Evolutionary conservation across 2,888 invertebrate species (phyloP).

Genomic region (Drosophila infuscata): DNA sequence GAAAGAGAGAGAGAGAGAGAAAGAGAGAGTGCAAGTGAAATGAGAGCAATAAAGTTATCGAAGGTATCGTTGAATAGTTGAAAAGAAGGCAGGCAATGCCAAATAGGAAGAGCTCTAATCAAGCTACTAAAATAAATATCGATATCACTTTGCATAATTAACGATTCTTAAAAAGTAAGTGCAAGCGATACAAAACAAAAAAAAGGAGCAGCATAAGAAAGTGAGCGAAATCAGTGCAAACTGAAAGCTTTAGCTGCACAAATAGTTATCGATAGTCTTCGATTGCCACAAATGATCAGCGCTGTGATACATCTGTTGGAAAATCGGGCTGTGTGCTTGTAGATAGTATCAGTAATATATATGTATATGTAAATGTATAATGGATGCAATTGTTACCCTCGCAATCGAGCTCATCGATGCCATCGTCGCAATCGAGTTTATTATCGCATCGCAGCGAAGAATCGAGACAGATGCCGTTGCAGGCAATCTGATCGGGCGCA

Average conservation of each 20-base stretch:
- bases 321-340: constrained; percentile 8
- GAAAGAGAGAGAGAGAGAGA: not conserved
- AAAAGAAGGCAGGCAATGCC: not conserved
- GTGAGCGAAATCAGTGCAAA: not conserved
- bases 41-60: constrained; percentile 1
- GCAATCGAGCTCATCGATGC: constrained; percentile 86
- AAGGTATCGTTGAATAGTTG: not conserved
- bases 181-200: not conserved
- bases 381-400: constrained; percentile 70
- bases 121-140: not conserved
- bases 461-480: constrained; percentile 86
- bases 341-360: constrained; percentile 2
- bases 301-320: not conserved
- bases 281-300: not conserved
- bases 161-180: not conserved
- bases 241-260: not conserved
- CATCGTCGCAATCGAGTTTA: constrained; percentile 87
- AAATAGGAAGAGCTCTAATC: not conserved
- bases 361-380: constrained; percentile 3
- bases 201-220: not conserved
- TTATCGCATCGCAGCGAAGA: constrained; percentile 86
- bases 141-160: not conserved
- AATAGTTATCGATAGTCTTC: constrained; percentile 17
- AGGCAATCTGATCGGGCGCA: constrained; percentile 36
- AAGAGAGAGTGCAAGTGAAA: not conserved